Conservation (phyloP, 2,797 vertebrate genomes). For the Molossus alvarezi region DNA sequence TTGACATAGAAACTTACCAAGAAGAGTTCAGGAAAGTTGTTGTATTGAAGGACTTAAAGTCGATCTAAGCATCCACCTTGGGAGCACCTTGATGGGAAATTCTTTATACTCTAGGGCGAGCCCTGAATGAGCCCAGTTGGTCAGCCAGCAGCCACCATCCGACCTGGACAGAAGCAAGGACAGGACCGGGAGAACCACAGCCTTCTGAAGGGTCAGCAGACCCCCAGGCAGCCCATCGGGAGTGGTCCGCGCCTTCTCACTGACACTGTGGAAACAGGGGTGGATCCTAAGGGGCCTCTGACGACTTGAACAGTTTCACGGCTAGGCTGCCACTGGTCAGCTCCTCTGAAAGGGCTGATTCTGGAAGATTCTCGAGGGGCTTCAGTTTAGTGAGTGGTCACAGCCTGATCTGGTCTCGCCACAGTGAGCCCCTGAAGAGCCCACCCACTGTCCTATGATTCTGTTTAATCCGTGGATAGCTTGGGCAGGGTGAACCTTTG, state of each 20-base stretch:
- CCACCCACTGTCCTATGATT: not conserved
- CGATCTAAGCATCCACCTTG: not conserved
- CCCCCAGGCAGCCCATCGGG: not conserved
- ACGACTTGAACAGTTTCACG: not conserved
- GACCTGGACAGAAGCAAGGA: not conserved
- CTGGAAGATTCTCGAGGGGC: not conserved
- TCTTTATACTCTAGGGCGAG: not conserved
- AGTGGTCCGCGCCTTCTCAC: fast-evolving
- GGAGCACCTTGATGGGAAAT: not conserved
- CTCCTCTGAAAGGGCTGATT: not conserved
- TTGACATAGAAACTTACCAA: not conserved
- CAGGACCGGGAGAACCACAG: not conserved
- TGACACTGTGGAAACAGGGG: not conserved
- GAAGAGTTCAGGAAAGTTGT: not conserved
- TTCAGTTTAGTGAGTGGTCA: not conserved
- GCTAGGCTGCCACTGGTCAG: not conserved
- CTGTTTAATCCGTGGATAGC: conserved; percentile 32
- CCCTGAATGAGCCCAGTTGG: not conserved
- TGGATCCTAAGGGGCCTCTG: not conserved
- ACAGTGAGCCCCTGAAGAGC: not conserved
- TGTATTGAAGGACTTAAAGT: not conserved
- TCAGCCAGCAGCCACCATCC: fast-evolving
- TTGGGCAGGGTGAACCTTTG: conserved; percentile 62
- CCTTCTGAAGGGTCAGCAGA: not conserved
- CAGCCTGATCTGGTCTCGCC: not conserved